phyloP scores from a whole-genome alignment of 1,140 invertebrate species.

The Pomacea maculata region DNA sequence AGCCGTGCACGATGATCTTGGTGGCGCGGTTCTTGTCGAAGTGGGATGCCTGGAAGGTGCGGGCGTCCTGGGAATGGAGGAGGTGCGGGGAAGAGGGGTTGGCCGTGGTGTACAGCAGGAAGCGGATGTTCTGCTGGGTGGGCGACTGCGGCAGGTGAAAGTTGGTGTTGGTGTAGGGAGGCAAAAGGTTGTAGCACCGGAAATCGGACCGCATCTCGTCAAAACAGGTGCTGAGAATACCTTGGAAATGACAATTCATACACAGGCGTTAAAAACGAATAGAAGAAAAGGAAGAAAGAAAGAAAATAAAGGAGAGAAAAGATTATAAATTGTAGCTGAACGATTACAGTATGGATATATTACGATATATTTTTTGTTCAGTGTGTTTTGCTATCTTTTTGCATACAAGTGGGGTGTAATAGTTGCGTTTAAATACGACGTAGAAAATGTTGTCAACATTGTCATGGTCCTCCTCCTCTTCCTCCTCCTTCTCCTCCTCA shows the following conservation, averaged over 20 bases:
- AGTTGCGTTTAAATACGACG: no score
- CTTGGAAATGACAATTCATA: not conserved
- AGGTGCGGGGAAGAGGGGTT: conserved; percentile 5
- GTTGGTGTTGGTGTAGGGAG: conserved; percentile 25
- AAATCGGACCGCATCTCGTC: conserved; percentile 18
- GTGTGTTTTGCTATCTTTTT: not conserved
- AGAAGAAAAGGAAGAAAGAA: not conserved
- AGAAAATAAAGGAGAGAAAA: not conserved
- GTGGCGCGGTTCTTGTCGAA: not conserved
- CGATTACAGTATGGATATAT: not conserved
- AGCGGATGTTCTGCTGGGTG: conserved; percentile 11
- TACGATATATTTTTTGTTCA: not conserved
- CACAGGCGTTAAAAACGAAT: not conserved
- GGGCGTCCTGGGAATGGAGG: not conserved
- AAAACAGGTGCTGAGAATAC: not conserved
- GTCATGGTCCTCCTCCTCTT: no score
- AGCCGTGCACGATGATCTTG: conserved; percentile 20
- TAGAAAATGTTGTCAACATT: no score
- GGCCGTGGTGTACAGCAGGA: conserved; percentile 20
- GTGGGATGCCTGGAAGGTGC: not conserved
- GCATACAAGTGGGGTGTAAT: not conserved
- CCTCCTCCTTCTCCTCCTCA: no score
- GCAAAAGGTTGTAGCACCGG: conserved; percentile 12
- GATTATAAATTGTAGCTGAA: not conserved
- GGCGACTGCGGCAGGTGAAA: conserved; percentile 18